Evolutionary conservation across 2,888 invertebrate species (phyloP), one percentile per base, ranked within the genome.

Genomic region (Dorcus parallelipipedus): DNA sequence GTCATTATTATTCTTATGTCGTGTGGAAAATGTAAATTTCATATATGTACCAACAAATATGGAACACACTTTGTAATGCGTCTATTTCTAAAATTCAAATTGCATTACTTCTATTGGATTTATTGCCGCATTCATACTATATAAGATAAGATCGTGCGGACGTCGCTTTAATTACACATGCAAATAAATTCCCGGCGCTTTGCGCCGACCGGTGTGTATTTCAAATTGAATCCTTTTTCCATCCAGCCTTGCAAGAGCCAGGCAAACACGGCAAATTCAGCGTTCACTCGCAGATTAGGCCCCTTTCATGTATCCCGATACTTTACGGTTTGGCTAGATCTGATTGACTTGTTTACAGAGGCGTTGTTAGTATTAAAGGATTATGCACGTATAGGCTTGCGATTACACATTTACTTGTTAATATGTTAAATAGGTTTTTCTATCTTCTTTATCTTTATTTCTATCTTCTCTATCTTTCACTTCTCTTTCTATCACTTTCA

Each of bases 121-220:
- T 45, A 45, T 45, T 45, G 20, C 45, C 45, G 17, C 45, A 45
- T 45, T 45, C 48, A 50, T 51, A 39, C 38, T 45, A 45, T 45
- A 51, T 38, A 47, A 52, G 51, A 59, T 59, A 56, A 33, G 49
- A 56, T 52, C 52, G 52, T 55, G 52, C 56, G 52, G 49, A 59
- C 49, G 56, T 59, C 45, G 26, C 56, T 59, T 59, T 59, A 59
- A 59, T 59, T 59, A 59, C 53, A 49, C 45, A 53, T 59, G 59
- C 49, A 59, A 55, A 59, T 59, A 55, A 55, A 59, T 59, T 59
- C 52, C 52, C 52, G 38, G 52, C 55, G 59, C 52, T 52, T 52
- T 42, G 38, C 52, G 40, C 40, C 10, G 49, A 51, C 17, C n/a
- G 14, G 48, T 52, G 39, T 52, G 49, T 55, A 47, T 55, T 55